Percentiles rank a stretch among this genome's conserved stretches.
These are phyloP conservation scores for Mobula hypostoma DNA, from an alignment of 2,113 vertebrate species.

Conservation along the genomic window DNA sequence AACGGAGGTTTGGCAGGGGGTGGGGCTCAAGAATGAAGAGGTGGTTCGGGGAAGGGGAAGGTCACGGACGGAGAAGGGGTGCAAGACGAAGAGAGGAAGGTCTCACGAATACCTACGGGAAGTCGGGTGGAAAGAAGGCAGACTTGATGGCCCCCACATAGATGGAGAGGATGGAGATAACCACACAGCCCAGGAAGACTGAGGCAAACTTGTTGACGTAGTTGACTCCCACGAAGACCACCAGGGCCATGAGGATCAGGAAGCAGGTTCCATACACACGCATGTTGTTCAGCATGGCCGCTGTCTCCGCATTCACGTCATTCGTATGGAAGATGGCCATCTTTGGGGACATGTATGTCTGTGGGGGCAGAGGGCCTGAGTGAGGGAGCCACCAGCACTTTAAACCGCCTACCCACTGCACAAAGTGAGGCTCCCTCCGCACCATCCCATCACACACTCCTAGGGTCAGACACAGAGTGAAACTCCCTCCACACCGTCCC, in stretches of 20 bases:
- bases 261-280: constrained; percentile 78
- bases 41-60: background rate
- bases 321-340: constrained; percentile 67
- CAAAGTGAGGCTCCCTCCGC: too few relatives aligned
- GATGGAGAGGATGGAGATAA: constrained; percentile 81
- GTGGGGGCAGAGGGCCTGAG: background rate
- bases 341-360: constrained; percentile 74
- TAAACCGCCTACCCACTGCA: too few relatives aligned
- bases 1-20: too few relatives aligned
- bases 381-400: background rate
- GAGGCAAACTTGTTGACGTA: constrained; percentile 90
- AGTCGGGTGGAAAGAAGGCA: constrained; percentile 67
- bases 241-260: constrained; percentile 73
- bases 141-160: constrained; percentile 78
- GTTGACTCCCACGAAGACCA: constrained; percentile 82
- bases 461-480: too few relatives aligned
- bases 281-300: constrained; percentile 81
- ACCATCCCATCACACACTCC: too few relatives aligned
- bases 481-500: too few relatives aligned
- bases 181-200: constrained; percentile 78
- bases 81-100: background rate
- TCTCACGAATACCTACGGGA: constrained; percentile 59
- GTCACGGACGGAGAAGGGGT: too few relatives aligned
- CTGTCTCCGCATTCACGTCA: constrained; percentile 57
- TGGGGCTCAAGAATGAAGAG: too few relatives aligned